These are phyloP conservation scores for Sebastes itinus DNA, from an alignment of 2,797 vertebrate genomes.

Conservation along the genomic window DNA sequence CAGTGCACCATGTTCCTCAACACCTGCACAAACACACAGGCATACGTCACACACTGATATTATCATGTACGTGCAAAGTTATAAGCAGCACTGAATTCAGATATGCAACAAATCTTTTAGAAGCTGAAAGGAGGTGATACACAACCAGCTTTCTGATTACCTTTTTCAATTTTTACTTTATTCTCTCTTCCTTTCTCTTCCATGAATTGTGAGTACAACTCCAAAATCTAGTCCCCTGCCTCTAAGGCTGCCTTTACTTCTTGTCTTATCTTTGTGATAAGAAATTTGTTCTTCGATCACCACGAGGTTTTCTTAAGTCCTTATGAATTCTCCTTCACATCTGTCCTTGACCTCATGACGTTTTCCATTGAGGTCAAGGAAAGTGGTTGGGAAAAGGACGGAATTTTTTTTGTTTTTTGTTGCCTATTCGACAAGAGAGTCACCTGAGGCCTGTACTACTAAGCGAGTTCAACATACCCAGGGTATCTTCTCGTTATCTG, in stretches of 20 bases:
- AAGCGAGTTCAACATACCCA: too few relatives aligned
- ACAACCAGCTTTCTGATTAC: background rate
- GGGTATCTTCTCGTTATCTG: too few relatives aligned
- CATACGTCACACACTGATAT: background rate
- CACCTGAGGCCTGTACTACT: background rate
- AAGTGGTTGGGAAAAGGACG: too few relatives aligned
- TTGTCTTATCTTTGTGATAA: too few relatives aligned
- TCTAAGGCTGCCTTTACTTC: background rate
- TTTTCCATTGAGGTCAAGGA: too few relatives aligned
- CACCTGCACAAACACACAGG: conserved; percentile 60
- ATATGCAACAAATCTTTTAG: background rate
- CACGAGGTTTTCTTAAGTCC: too few relatives aligned
- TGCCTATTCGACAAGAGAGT: background rate
- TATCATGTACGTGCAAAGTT: background rate
- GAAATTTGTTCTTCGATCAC: too few relatives aligned
- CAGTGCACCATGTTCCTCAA: conserved; percentile 96
- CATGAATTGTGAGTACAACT: background rate
- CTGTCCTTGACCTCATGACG: too few relatives aligned
- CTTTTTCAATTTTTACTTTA: background rate
- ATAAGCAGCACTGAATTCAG: background rate
- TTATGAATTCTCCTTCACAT: too few relatives aligned
- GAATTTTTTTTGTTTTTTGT: too few relatives aligned
- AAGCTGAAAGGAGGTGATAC: background rate
- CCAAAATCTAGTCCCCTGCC: background rate
- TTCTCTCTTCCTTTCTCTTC: background rate